Base-by-base conservation (phyloP, 2,113 vertebrate species). In the Vombatus ursinus region DNA sequence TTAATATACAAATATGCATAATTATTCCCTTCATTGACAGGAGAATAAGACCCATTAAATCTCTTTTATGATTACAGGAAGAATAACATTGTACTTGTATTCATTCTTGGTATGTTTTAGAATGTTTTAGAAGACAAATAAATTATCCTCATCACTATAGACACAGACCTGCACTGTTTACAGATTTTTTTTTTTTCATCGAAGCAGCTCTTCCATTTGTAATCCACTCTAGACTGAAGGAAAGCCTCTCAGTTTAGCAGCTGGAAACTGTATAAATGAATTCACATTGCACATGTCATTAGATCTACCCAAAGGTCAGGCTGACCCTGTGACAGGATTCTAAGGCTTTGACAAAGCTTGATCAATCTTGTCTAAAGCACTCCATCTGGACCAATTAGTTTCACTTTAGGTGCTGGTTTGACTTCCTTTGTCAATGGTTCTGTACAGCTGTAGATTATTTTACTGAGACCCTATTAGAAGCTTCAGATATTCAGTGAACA, bases 321-420 rank as follows among this genome's bases (percentile, higher is more conserved):
- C 0, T 97, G 54, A 89, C 44, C 91, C 96, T 96, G 26, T 50
- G 93, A 96, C 37, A 93, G 6, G 52, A 96, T 96, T 97, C 92
- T 96, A 95, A 96, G 92, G 22, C 95, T 96, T 94, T 97, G 68
- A 91, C 47, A 96, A 12, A 96, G 5, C 54, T 94, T 97, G 52
- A 96, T 96, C 95, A 96, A 47, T 97, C 52, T 95, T 93, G 95
- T 97, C 57, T 93, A 92, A 96, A 68, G 47, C 53, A 92, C 0
- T 90, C 89, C 11, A 57, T 94, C 51, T 96, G 50, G 37, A 26
- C 1, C 93, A 98, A 96, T 97, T 97, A 96, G 0, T 52, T 96
- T 95, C 52, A 93, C 37, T 93, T 97, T 90, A 89, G 51, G 12
- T 93, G 57, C 28, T 97, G 25, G 23, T 11, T 95, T 97, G 7